These are phyloP conservation scores for Anarhynchus alexandrinus DNA, from an alignment of 2,113 vertebrate species.

Conservation along the genomic window DNA sequence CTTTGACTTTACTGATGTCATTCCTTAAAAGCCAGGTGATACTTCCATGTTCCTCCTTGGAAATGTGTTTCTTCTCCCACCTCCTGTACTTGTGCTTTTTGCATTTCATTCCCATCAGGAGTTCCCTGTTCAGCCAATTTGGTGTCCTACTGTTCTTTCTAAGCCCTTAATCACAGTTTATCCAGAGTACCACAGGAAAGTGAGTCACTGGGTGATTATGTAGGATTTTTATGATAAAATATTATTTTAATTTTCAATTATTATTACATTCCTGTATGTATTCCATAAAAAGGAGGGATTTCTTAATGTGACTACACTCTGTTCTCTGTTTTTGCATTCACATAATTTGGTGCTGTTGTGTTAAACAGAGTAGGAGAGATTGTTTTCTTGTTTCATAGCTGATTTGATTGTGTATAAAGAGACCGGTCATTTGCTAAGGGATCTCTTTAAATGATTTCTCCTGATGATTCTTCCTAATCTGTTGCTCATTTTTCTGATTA, in stretches of 20 bases:
- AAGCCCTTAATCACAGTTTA: background rate
- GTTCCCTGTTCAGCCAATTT: background rate
- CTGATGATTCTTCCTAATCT: background rate
- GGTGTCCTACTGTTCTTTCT: background rate
- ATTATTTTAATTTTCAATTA: background rate
- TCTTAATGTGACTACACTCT: background rate
- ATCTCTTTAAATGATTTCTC: background rate
- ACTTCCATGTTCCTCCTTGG: background rate
- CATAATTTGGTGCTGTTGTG: background rate
- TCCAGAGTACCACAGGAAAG: background rate
- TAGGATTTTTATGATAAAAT: background rate
- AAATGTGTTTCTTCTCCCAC: background rate
- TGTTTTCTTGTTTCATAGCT: background rate
- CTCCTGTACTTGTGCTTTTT: background rate
- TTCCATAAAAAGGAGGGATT: background rate
- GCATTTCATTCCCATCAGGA: background rate
- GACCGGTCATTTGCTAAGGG: background rate
- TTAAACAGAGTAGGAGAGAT: background rate
- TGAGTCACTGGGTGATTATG: background rate
- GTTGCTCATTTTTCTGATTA: background rate
- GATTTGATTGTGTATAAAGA: background rate
- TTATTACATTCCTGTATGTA: background rate
- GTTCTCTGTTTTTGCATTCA: background rate
- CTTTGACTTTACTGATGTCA: background rate
- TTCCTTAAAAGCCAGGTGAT: background rate